Conservation (phyloP, 1,140 invertebrate species). For the Antheraea mylitta region DNA sequence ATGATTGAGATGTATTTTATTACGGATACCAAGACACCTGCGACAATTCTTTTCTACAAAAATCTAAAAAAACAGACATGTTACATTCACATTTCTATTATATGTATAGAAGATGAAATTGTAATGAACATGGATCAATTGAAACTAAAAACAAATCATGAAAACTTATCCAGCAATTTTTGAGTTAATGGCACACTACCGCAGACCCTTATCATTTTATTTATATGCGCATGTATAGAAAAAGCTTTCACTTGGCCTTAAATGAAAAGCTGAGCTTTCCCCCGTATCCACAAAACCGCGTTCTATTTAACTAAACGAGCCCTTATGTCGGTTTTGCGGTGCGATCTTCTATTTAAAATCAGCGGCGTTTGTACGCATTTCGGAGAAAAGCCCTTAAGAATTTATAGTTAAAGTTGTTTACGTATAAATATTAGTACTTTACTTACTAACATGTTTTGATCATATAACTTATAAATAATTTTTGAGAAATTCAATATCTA, state of each 20-base stretch:
- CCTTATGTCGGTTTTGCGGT: conserved; percentile 1
- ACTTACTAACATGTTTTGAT: neutral
- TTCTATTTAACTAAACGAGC: conserved; percentile 3
- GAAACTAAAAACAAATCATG: too few relatives aligned
- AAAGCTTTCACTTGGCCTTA: neutral
- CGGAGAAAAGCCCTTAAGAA: neutral
- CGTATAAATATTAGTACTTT: neutral
- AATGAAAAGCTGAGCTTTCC: neutral
- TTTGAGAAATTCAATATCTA: neutral
- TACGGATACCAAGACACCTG: too few relatives aligned
- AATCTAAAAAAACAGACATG: too few relatives aligned
- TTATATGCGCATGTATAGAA: neutral
- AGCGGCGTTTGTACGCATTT: neutral
- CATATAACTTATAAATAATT: neutral
- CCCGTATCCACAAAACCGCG: neutral
- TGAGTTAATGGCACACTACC: too few relatives aligned
- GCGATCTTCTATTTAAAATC: neutral
- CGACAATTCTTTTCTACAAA: too few relatives aligned
- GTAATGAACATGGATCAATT: too few relatives aligned
- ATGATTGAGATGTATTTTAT: too few relatives aligned
- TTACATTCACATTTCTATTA: too few relatives aligned
- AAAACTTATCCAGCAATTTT: too few relatives aligned
- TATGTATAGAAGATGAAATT: too few relatives aligned
- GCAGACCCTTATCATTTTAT: neutral
- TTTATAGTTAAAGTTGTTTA: neutral